Conservation (phyloP, 1,140 invertebrate species). For the Venustaconcha ellipsiformis region DNA sequence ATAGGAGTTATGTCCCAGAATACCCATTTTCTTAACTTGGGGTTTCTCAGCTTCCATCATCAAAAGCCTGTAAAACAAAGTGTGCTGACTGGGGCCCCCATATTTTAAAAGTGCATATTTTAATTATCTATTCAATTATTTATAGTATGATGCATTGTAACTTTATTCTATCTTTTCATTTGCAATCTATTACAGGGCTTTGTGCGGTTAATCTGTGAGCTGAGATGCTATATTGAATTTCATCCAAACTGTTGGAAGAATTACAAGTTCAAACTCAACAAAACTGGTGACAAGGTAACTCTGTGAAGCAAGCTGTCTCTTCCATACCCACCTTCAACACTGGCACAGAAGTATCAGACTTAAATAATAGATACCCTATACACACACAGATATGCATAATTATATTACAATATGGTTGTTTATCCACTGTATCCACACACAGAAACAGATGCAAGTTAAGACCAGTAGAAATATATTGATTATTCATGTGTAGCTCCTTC, state of each 20-base stretch:
- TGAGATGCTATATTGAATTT: constrained; percentile 42
- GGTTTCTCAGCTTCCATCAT: too few species aligned
- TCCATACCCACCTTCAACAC: too few species aligned
- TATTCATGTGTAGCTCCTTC: too few species aligned
- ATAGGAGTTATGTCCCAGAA: too few species aligned
- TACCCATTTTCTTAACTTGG: too few species aligned
- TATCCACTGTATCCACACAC: background rate
- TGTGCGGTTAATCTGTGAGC: constrained; percentile 39
- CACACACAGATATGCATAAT: background rate
- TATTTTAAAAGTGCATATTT: too few species aligned
- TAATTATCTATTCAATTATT: too few species aligned
- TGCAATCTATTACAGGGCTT: constrained; percentile 41
- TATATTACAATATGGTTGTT: background rate
- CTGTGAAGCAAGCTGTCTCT: background rate
- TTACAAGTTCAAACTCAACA: constrained; percentile 31
- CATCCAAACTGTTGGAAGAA: constrained; percentile 44
- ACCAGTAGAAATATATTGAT: too few species aligned
- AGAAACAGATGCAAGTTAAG: background rate
- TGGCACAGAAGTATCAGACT: background rate
- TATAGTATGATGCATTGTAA: background rate
- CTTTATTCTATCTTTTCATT: constrained; percentile 1
- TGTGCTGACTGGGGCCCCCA: too few species aligned
- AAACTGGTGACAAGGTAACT: constrained; percentile 42
- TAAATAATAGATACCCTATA: background rate
- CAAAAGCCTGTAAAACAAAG: too few species aligned